Evolutionary conservation across 2,113 vertebrate species (phyloP), one percentile per base, ranked within the genome.

Genomic region (Pyrgilauda ruficollis): DNA sequence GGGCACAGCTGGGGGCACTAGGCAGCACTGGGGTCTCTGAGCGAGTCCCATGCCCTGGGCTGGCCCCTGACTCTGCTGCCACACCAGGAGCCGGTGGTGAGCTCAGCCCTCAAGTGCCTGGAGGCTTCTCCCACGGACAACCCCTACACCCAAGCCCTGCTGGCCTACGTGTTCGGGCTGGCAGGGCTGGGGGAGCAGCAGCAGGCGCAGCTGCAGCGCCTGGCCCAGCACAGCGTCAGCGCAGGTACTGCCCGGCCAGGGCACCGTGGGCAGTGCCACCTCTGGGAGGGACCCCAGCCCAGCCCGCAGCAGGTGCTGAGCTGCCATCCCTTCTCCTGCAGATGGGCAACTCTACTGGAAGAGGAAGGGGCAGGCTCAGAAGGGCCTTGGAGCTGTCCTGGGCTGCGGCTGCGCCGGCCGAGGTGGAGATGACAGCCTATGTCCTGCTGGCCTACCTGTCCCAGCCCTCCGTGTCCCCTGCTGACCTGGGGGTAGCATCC

Each of bases 361-460:
- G 47, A 89, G 96, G 59, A 80, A 89, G 35, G 76, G 15, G n/a
- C 81, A 73, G 59, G 28, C 64, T 27, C 37, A 15, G 73, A 1
- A 52, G 27, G 27, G 7, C 50, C 61, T 31, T 15, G 0, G 37
- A 80, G 53, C 5, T 7, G 11, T 61, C 64, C 31, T 78, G 75
- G 83, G 87, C 87, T 0, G 10, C 15, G 0, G 92, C 88, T 0
- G 37, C 68, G 0, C 49, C 96, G 0, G 85, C 90, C 0, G 96
- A 97, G 70, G 94, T 96, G 73, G 91, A 95, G 90, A 95, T 93
- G 55, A 95, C 97, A 0, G 49, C 95, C 41, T 97, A 97, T 0
- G 66, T 93, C 11, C 85, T 97, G 13, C 93, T 97, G 76, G 95
- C 94, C 33, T 55, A 94, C 41, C 90, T 95, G 46, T 44, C 89